Conservation (phyloP, 1,140 invertebrate species). For the Zophobas atratus region DNA sequence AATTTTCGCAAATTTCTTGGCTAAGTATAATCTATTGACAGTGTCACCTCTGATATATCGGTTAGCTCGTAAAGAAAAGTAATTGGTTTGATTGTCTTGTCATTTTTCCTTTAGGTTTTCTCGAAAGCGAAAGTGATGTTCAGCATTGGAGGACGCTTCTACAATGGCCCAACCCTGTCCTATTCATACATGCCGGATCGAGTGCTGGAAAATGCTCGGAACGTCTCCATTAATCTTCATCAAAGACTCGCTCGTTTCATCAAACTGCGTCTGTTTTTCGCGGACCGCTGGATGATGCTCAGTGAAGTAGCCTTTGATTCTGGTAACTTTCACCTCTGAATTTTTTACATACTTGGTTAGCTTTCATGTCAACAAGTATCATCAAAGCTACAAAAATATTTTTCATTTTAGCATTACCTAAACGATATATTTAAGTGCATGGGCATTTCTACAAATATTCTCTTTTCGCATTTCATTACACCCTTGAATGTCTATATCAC, state of each 20-base stretch:
- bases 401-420: not conserved
- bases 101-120: conserved; percentile 74
- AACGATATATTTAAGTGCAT: too few relatives aligned
- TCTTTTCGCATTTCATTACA: too few relatives aligned
- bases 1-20: not conserved
- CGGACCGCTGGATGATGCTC: conserved; percentile 84
- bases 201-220: conserved; percentile 80
- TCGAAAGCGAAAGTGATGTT: conserved; percentile 80
- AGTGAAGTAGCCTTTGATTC: conserved; percentile 83
- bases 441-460: too few relatives aligned
- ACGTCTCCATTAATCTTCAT: conserved; percentile 80
- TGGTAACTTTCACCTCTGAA: conserved; percentile 67
- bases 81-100: conserved; percentile 43
- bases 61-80: conserved; percentile 11
- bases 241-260: conserved; percentile 77
- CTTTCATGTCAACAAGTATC: not conserved
- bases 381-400: not conserved
- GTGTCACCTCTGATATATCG: conserved; percentile 22
- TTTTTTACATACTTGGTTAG: not conserved
- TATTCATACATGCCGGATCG: conserved; percentile 83
- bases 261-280: conserved; percentile 82
- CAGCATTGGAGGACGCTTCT: conserved; percentile 77
- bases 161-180: conserved; percentile 74
- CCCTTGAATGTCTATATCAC: too few relatives aligned
- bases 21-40: conserved; percentile 16